These are phyloP conservation scores for Melanogrammus aeglefinus DNA, from an alignment of 2,797 vertebrate genomes.

Conservation along the genomic window DNA sequence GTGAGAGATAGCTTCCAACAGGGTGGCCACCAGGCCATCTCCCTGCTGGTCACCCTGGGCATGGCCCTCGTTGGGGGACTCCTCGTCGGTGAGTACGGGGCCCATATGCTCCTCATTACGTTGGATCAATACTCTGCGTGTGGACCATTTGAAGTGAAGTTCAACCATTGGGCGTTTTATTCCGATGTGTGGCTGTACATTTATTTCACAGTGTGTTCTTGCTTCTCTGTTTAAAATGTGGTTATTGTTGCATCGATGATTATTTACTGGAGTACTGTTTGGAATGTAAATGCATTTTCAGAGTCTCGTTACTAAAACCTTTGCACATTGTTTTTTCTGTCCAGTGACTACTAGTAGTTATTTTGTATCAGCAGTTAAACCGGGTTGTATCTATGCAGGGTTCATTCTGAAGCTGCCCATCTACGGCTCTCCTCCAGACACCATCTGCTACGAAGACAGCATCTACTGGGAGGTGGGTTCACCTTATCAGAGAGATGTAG, in stretches of 20 bases:
- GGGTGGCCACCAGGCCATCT: conserved; percentile 71
- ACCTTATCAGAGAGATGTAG: no score
- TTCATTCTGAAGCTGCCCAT: conserved; percentile 75
- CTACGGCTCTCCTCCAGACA: conserved; percentile 70
- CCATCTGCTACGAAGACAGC: conserved; percentile 71
- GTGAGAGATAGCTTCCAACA: conserved; percentile 42
- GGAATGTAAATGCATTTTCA: neutral
- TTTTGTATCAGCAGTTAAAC: neutral
- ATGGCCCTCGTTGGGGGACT: conserved; percentile 78
- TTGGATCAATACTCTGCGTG: neutral
- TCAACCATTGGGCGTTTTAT: neutral
- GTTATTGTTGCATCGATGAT: neutral
- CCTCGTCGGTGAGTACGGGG: conserved; percentile 76
- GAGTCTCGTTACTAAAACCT: neutral
- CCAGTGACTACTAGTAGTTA: neutral
- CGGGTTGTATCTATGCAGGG: conserved; percentile 62
- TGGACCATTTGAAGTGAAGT: neutral
- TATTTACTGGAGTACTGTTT: neutral
- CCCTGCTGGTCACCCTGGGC: conserved; percentile 78
- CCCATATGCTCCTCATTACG: no score
- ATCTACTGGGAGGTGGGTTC: conserved; percentile 83
- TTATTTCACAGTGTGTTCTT: neutral
- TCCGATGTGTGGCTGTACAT: neutral
- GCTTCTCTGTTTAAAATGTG: neutral
- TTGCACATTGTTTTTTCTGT: neutral